Evolutionary conservation across 2,113 vertebrate species (phyloP).

Genomic region (Microtus pennsylvanicus): DNA sequence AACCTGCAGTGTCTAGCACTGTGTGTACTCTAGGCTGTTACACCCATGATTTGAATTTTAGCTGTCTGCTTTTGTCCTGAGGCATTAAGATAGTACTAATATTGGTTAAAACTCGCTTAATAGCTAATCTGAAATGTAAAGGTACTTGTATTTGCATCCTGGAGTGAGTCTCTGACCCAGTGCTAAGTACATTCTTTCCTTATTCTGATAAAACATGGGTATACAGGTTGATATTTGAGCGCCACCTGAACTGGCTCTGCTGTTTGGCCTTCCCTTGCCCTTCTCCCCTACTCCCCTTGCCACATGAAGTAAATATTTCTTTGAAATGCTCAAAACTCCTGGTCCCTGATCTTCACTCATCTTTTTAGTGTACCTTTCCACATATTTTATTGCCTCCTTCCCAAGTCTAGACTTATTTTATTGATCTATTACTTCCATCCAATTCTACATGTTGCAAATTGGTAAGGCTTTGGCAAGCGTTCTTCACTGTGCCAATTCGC

Average conservation of each 20-base stretch:
- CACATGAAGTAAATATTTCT: neutral
- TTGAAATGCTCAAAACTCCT: neutral
- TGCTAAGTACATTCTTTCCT: neutral
- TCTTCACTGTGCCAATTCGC: neutral
- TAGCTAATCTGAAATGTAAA: neutral
- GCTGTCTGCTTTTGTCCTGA: neutral
- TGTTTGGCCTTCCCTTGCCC: neutral
- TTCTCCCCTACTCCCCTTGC: neutral
- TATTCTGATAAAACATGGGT: neutral
- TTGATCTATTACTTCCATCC: neutral
- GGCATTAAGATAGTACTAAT: neutral
- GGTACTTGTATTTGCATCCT: neutral
- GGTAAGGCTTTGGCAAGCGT: neutral
- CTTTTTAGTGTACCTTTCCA: neutral
- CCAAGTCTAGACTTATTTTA: neutral
- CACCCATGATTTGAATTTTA: neutral
- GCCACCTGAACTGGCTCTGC: neutral
- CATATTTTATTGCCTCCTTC: neutral
- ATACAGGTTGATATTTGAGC: neutral
- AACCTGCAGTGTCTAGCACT: neutral
- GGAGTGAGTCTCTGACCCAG: neutral
- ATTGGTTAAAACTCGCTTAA: neutral
- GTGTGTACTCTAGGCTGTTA: neutral
- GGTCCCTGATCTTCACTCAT: neutral
- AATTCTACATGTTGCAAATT: neutral